Evolutionary conservation across 2,113 vertebrate genomes (phyloP).

Genomic region (Patagioenas fasciata): DNA sequence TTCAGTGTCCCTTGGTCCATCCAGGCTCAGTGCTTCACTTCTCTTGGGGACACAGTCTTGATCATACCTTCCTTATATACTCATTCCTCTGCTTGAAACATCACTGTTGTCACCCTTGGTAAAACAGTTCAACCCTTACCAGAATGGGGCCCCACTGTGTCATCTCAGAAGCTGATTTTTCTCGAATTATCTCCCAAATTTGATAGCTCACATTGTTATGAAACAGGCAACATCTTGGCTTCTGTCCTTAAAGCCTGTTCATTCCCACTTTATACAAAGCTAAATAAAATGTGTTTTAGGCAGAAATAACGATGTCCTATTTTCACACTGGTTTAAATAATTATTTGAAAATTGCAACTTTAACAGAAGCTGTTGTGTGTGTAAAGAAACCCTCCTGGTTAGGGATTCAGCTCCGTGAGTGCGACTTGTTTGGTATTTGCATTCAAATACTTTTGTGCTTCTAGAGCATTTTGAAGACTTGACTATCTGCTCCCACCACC

Average conservation of each 20-base stretch:
- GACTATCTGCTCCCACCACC: neutral
- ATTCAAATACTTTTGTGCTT: conserved; percentile 43
- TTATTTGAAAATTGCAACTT: neutral
- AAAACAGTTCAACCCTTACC: neutral
- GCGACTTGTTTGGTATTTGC: conserved; percentile 30
- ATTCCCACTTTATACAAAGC: neutral
- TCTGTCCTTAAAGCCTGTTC: neutral
- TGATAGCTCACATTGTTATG: neutral
- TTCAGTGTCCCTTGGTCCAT: fast-evolving
- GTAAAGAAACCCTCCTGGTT: neutral
- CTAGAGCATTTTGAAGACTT: neutral
- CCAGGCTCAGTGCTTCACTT: fast-evolving
- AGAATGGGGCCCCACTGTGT: neutral
- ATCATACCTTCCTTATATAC: neutral
- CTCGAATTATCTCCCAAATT: neutral
- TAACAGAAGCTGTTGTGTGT: neutral
- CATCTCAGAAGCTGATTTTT: neutral
- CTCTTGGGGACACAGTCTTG: neutral
- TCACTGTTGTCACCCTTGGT: neutral
- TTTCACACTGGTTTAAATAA: conserved; percentile 9
- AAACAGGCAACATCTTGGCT: neutral
- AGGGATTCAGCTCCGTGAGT: neutral
- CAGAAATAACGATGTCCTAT: neutral
- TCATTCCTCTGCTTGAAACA: neutral
- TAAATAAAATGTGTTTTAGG: neutral